Percentiles rank a stretch among this genome's conserved stretches.
These are phyloP conservation scores for Necrosyrtes monachus DNA, from an alignment of 2,797 vertebrate species.

Conservation along the genomic window DNA sequence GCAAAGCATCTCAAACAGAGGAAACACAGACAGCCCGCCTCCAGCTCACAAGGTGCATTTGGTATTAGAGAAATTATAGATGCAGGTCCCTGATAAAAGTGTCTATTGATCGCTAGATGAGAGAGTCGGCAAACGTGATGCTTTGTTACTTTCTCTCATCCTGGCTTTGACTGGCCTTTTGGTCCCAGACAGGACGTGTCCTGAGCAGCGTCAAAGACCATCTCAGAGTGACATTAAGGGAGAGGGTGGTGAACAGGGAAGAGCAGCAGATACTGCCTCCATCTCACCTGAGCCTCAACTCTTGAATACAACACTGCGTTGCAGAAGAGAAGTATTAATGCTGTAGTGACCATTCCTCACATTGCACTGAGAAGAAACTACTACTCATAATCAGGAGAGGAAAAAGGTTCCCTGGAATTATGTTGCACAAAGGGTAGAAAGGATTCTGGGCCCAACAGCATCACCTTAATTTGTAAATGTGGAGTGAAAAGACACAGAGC, in stretches of 20 bases:
- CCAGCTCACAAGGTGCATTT: background rate
- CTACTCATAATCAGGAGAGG: background rate
- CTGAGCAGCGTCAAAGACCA: background rate
- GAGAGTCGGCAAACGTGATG: background rate
- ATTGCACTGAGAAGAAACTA: background rate
- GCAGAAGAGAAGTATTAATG: background rate
- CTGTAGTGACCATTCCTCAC: background rate
- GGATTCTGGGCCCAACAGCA: rapidly evolving
- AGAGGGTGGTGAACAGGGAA: background rate
- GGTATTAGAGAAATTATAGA: background rate
- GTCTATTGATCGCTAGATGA: background rate
- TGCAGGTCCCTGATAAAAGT: background rate
- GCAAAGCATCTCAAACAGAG: background rate
- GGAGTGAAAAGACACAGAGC: background rate
- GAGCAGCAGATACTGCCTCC: background rate
- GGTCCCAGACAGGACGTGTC: background rate
- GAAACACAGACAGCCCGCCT: background rate
- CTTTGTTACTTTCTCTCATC: background rate
- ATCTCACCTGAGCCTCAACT: background rate
- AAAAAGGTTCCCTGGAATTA: background rate
- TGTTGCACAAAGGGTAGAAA: background rate
- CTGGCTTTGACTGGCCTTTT: background rate
- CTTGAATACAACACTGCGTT: background rate
- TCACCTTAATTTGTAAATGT: background rate
- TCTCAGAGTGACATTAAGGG: background rate